Conservation (phyloP, 2,113 vertebrate species). For the Arvicanthis niloticus region DNA sequence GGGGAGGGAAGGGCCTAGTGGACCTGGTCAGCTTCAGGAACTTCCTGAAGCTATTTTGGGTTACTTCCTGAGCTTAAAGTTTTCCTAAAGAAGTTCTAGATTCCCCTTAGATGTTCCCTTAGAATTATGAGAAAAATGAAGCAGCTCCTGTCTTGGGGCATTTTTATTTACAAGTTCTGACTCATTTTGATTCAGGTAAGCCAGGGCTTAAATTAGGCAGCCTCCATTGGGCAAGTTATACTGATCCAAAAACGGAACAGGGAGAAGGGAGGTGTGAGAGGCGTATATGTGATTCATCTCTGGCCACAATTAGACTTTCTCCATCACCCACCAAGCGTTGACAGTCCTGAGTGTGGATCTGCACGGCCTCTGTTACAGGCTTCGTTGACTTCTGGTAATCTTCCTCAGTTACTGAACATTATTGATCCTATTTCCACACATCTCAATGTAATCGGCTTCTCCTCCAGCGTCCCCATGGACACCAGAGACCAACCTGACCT, state of each 20-base stretch:
- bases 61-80: neutral
- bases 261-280: slow-evolving; percentile 54
- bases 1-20: neutral
- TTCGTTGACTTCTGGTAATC: slow-evolving; percentile 77
- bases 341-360: neutral
- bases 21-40: neutral
- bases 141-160: neutral
- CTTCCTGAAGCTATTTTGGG: neutral
- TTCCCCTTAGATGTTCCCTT: neutral
- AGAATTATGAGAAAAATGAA: slow-evolving; percentile 39
- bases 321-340: slow-evolving; percentile 60
- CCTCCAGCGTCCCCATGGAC: slow-evolving; percentile 63
- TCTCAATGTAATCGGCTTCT: slow-evolving; percentile 68
- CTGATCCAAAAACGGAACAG: slow-evolving; percentile 75
- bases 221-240: slow-evolving; percentile 66
- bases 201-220: slow-evolving; percentile 74
- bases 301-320: slow-evolving; percentile 68
- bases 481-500: slow-evolving; percentile 74
- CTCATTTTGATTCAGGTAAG: slow-evolving; percentile 75
- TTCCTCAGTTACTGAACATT: slow-evolving; percentile 76
- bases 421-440: slow-evolving; percentile 80
- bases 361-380: neutral
- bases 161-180: slow-evolving; percentile 75
- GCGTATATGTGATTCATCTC: slow-evolving; percentile 60
- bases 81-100: neutral